Evolutionary conservation across 2,113 vertebrate genomes (phyloP).

Genomic region (Chaetura pelagica): DNA sequence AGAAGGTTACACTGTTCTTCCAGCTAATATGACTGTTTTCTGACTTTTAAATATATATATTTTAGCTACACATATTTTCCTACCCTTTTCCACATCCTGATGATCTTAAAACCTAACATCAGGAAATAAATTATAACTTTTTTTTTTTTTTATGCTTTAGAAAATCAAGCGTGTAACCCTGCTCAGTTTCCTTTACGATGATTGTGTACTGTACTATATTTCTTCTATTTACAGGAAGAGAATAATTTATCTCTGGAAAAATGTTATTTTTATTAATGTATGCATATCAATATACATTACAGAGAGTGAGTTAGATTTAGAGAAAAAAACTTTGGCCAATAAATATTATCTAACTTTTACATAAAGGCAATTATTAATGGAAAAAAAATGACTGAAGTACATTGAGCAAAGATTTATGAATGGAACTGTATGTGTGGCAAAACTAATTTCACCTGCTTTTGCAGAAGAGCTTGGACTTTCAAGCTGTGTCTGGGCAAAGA

Average conservation of each 20-base stretch:
- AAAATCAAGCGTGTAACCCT: background rate
- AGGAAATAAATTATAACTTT: background rate
- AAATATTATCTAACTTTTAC: background rate
- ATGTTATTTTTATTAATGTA: background rate
- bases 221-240: background rate
- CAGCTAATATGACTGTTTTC: background rate
- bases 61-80: background rate
- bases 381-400: background rate
- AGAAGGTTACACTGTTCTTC: background rate
- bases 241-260: background rate
- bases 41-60: background rate
- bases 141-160: background rate
- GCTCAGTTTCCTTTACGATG: background rate
- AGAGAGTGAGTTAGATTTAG: background rate
- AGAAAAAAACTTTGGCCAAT: background rate
- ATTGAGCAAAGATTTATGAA: slow-evolving; percentile 40
- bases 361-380: background rate
- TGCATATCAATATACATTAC: background rate
- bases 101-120: background rate
- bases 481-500: background rate
- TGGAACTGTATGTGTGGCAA: background rate
- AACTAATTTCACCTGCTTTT: slow-evolving; percentile 38
- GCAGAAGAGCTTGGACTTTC: background rate
- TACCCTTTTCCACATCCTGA: background rate
- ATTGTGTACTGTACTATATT: background rate